Evolutionary conservation across 2,888 invertebrate genomes (phyloP).

Genomic region (Agrochola macilenta): DNA sequence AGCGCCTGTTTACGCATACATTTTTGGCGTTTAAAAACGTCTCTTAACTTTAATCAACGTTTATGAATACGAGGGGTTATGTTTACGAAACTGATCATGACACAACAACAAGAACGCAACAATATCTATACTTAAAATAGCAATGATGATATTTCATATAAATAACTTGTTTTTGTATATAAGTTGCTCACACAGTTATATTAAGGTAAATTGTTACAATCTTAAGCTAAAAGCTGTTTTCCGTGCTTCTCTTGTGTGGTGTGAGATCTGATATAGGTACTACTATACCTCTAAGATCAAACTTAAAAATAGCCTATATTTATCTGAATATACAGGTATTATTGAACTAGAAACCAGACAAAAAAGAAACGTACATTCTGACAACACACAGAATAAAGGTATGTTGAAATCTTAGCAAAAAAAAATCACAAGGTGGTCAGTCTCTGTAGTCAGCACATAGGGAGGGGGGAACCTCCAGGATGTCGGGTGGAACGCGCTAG

Average conservation of each 20-base stretch:
- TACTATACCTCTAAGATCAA: neutral
- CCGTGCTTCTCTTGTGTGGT: neutral
- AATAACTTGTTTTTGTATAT: neutral
- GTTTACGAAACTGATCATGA: slow-evolving; percentile 23
- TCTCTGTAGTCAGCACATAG: neutral
- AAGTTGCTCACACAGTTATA: neutral
- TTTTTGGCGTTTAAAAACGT: too few species aligned
- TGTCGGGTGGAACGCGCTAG: slow-evolving; percentile 15
- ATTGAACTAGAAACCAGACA: neutral
- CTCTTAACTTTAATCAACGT: too few species aligned
- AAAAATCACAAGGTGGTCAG: neutral
- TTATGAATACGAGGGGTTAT: neutral
- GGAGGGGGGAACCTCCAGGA: neutral
- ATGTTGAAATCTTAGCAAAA: neutral
- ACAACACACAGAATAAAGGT: neutral
- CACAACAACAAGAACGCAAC: neutral
- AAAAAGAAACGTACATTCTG: neutral
- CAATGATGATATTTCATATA: neutral
- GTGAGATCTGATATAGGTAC: neutral
- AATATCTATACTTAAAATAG: slow-evolving; percentile 1
- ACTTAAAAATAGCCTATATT: neutral
- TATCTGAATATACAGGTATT: neutral
- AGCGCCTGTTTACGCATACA: too few species aligned
- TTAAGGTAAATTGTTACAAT: too few species aligned
- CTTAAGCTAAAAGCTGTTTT: neutral